phyloP scores from a whole-genome alignment of 2,113 vertebrate genomes.

The Anseranas semipalmata region DNA sequence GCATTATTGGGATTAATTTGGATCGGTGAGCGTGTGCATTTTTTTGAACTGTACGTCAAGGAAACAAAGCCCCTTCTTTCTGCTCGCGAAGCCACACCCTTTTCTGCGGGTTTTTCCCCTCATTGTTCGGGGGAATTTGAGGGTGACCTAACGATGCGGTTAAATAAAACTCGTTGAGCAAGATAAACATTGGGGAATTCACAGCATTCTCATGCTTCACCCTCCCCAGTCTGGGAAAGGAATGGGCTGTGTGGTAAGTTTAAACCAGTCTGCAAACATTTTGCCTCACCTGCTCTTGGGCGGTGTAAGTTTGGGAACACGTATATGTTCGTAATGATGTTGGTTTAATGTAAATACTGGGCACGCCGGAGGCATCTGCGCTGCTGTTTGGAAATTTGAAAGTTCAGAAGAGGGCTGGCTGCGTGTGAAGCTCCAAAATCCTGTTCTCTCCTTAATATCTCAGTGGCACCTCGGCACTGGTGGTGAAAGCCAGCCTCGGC shows the following conservation, averaged over 20 bases:
- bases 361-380: background rate
- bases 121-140: slow-evolving; percentile 75
- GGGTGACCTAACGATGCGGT: slow-evolving; percentile 74
- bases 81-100: slow-evolving; percentile 69
- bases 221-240: slow-evolving; percentile 56
- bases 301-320: slow-evolving; percentile 11
- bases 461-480: no score
- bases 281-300: slow-evolving; percentile 63
- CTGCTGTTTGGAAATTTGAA: slow-evolving; percentile 5
- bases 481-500: background rate
- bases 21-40: slow-evolving; percentile 43
- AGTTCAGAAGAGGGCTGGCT: background rate
- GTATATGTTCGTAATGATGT: background rate
- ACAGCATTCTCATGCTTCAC: slow-evolving; percentile 63
- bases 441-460: background rate
- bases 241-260: slow-evolving; percentile 54
- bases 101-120: slow-evolving; percentile 75
- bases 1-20: slow-evolving; percentile 18
- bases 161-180: slow-evolving; percentile 75
- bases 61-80: slow-evolving; percentile 72
- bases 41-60: slow-evolving; percentile 65
- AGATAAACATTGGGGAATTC: slow-evolving; percentile 74
- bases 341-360: slow-evolving; percentile 31
- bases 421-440: background rate
- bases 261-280: slow-evolving; percentile 52